Evolutionary conservation across 2,888 invertebrate species (phyloP), one percentile per base, ranked within the genome.

Genomic region (Plutella xylostella): DNA sequence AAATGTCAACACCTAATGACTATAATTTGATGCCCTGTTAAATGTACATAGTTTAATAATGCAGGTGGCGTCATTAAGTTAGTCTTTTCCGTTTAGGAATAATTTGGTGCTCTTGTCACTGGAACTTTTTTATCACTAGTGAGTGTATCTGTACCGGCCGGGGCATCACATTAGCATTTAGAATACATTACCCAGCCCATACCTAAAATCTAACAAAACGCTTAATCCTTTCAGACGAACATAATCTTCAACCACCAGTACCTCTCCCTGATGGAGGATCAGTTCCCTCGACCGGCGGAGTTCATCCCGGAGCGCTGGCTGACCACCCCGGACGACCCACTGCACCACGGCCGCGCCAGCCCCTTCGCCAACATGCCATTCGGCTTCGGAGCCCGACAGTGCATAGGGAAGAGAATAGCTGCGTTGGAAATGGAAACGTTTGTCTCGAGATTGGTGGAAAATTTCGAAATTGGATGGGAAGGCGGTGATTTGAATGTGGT

Each of bases 271-370:
- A 85, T 85, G 58, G 89, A 90, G 12, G 71, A 87, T 44, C 87
- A 91, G 53, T 92, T 89, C 57, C 79, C 87, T 0, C 72, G 83
- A n/a, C 77, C 90, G 5, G 58, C 76, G 0, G 80, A 88, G 45
- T 94, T 88, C 59, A 63, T 89, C 35, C 94, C 94, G 0, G 93
- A 94, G 61, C 75, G 95, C 37, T 95, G 94, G 94, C 52, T 86
- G 1, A 55, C 55, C 12, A 63, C 67, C 0, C 73, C 74, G 49
- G 53, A 54, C 5, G 71, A 78, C 31, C 66, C 70, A 6, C 49
- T 82, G n/a, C 62, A 71, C 48, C 72, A 85, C 33, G 76, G 78
- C 30, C 69, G 77, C 17, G 69, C 79, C 1, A 88, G 90, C 60
- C 87, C 88, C 0, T 90, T 89, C 55, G 85, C 87, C 1, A 85